Conservation (phyloP, 2,113 vertebrate genomes). For the Mus pahari region DNA sequence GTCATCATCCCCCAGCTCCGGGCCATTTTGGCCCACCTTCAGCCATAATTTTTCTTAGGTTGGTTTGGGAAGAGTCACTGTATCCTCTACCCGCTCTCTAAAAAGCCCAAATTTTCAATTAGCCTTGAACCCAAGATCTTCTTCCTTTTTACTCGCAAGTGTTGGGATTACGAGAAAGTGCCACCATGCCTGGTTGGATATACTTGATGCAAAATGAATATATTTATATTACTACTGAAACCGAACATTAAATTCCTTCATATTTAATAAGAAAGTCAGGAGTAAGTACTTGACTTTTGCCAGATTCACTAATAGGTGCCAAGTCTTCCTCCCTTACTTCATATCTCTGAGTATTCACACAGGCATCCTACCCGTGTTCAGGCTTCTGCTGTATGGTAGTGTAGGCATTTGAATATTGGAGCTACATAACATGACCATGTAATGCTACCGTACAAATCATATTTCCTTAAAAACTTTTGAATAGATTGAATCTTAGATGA, state of each 20-base stretch:
- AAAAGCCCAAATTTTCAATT: too few species aligned
- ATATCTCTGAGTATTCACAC: not conserved
- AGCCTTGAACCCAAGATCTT: not conserved
- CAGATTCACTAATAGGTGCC: not conserved
- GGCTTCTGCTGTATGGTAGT: not conserved
- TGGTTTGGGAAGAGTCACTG: not conserved
- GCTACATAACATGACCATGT: not conserved
- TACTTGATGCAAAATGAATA: not conserved
- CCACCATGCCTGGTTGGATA: not conserved
- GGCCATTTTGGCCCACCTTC: not conserved
- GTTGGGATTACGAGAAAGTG: not conserved
- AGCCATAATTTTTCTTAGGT: not conserved
- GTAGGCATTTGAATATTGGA: not conserved
- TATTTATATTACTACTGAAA: slow-evolving; percentile 17
- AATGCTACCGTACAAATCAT: not conserved
- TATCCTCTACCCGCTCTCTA: not conserved
- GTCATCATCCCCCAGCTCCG: not conserved
- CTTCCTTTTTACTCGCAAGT: not conserved
- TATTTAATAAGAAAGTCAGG: slow-evolving; percentile 15
- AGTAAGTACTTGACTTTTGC: not conserved
- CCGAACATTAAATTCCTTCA: not conserved
- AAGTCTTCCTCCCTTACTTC: not conserved
- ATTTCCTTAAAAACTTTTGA: slow-evolving; percentile 44
- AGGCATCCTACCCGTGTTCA: not conserved
- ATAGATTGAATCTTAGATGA: slow-evolving; percentile 7